Evolutionary conservation across 2,113 vertebrate species (phyloP), one percentile per base, ranked within the genome.

Genomic region (Corythaeola cristata): DNA sequence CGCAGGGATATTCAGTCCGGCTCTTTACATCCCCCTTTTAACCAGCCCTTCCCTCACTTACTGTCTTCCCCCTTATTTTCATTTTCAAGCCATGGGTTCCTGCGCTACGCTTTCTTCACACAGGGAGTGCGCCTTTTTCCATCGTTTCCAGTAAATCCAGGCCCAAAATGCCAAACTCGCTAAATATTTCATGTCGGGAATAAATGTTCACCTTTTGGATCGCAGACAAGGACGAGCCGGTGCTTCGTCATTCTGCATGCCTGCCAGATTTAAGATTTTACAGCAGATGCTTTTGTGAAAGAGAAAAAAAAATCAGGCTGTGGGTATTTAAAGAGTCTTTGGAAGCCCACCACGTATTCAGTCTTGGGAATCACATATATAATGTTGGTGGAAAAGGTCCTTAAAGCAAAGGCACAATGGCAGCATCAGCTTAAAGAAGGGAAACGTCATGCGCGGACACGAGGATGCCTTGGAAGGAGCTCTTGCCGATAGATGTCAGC

Each of bases 401-500:
- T 73, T 16, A 6, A 47, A 10, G 68, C 33, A 69, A 24, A 69
- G 44, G 26, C 55, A 52, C 8, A 19, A 15, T 15, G 24, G 50
- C 33, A 16, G 39, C 28, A 24, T 9, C 16, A 37, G 37, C 69
- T 69, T 24, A 8, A 41, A 39, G 63, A 15, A 26, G 50, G 45
- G 26, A 55, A 66, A 55, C 3, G 11, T 35, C 3, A 8, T 2
- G 8, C 1, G 0, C 7, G 39, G 68, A 45, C 2, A 6, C 2
- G 8, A 30, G 63, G 35, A 7, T 16, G 67, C 32, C 50, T 50
- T 11, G 30, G 53, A 22, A 84, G 71, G 49, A 91, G 75, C 83
- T 92, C 33, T 11, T 85, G 87, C 97, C 97, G 86, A 97, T 93
- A 97, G 96, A 49, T 97, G 96, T 95, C 97, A 95, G 96, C 94